Base-by-base conservation (phyloP, 92 coral and sea anemone species). In the Siderastrea radians region DNA sequence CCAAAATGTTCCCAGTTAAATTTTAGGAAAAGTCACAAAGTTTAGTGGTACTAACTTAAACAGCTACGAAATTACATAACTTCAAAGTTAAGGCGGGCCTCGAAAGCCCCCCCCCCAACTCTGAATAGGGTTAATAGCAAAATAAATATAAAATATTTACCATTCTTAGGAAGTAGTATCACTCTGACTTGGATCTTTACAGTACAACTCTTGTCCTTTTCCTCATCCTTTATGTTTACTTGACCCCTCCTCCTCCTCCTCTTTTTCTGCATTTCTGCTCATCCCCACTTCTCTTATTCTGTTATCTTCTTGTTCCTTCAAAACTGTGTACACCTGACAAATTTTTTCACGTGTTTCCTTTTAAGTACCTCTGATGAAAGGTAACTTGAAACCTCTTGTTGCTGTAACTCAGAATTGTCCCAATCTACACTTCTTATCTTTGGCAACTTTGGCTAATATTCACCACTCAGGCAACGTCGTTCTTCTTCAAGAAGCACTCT, bases 381-480 rank as follows among this genome's bases (percentile, higher is more conserved):
- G 96, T 5, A 83, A 69, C 49, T 73, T 73, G 51, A 79, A 91
- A 52, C 91, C 74, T 50, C 78, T 91, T 1, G 59, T 85, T 48
- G 38, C 74, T 26, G 73, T 93, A 49, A 84, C 90, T 54, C 66
- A 76, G 81, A 75, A 77, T 58, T 93, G 96, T 54, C 70, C 86
- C 5, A 80, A 87, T 15, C 71, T 93, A 48, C 71, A 81, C 85
- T 79, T 60, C 65, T 81, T 93, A n/a, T 91, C 91, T 57, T 77
- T 93, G 53, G 93, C 91, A 79, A 51, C 66, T 13, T 16, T 93
- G 43, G 68, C 75, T 58, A 61, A 53, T 61, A 85, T 84, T 19
- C 52, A 84, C 17, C 93, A 90, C 55, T 86, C 94, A 60, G 90
- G 96, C 2, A 84, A 75, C 66, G 73, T 84, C 3, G 76, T 77